phyloP scores from a whole-genome alignment of 2,888 invertebrate genomes.

The Pristionchus fissidentatus region DNA sequence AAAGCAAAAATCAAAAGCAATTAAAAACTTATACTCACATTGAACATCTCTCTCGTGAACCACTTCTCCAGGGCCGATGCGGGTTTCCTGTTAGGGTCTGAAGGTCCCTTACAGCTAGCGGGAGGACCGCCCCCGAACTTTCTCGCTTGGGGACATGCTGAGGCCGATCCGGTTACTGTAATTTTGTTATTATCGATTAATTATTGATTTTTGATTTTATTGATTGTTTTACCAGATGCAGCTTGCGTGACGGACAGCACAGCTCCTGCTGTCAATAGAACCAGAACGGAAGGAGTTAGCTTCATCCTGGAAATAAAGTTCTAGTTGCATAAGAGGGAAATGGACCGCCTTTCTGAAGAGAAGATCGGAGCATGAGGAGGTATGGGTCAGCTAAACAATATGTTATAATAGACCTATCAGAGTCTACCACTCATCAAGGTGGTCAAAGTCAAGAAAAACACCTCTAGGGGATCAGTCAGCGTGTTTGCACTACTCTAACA shows the following conservation, averaged over 20 bases:
- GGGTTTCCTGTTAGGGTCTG: constrained; percentile 68
- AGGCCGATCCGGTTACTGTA: constrained; percentile 44
- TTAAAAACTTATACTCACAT: too few species aligned
- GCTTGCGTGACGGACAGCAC: not conserved
- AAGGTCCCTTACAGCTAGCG: constrained; percentile 56
- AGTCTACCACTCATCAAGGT: too few species aligned
- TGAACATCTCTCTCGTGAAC: constrained; percentile 67
- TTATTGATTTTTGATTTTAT: not conserved
- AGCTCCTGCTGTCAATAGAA: not conserved
- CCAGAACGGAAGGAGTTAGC: not conserved
- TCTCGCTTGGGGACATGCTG: constrained; percentile 13
- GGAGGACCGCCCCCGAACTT: constrained; percentile 46
- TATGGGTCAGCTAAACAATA: too few species aligned
- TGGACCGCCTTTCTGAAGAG: not conserved
- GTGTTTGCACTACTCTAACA: too few species aligned
- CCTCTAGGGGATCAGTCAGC: too few species aligned
- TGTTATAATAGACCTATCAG: too few species aligned
- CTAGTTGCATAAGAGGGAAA: too few species aligned
- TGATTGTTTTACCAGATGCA: not conserved
- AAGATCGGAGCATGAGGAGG: too few species aligned
- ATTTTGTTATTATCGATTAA: too few species aligned
- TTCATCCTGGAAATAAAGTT: constrained; percentile 6
- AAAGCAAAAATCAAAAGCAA: not conserved
- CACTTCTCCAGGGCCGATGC: constrained; percentile 61
- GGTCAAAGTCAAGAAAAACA: too few species aligned